Base-by-base conservation (phyloP, 2,113 vertebrate genomes). In the Turdus rufiventris region DNA sequence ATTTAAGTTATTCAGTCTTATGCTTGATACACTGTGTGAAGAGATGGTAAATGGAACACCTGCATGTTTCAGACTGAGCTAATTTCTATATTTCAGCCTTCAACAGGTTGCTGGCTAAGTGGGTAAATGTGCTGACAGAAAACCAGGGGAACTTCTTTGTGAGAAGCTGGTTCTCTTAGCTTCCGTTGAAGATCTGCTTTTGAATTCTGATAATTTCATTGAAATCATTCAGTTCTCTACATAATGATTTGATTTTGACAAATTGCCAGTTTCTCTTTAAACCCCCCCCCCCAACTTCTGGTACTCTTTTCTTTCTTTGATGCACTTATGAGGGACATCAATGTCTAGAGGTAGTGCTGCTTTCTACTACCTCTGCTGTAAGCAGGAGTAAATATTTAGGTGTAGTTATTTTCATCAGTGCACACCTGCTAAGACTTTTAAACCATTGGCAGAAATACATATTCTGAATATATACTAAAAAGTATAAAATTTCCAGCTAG, bases 331-430 rank as follows among this genome's bases (percentile, higher is more conserved):
- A 23, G 15, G 33, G 33, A 54, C 17, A 56, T 28, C 12, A 15
- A 0, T 0, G 18, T n/a, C 48, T 38, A 23, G 58, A 56, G 18
- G 42, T 48, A 24, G 12, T 67, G n/a, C 28, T 58, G n/a, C n/a
- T 47, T 79, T 50, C 26, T 20, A 20, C 38, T 68, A 16, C 14
- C 12, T 57, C 56, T 79, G 9, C 38, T 74, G 26, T 42, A n/a
- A 36, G 45, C n/a, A 60, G 50, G 6, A 60, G 45, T 60, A 68
- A 67, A 76, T 72, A 63, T 26, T 31, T 43, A 50, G 18, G 21
- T 76, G 21, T 48, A 21, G 9, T 68, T 60, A 14, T 67, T 92
- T 89, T 84, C 43, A 63, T 28, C 45, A 20, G 4, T 83, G 58
- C n/a, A 53, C 15, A 70, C 16, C 5, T 70, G 18, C 48, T 5